Percentiles rank a stretch among this genome's conserved stretches.
Conservation (phyloP, 2,113 vertebrate species). For the Ursus arctos region DNA sequence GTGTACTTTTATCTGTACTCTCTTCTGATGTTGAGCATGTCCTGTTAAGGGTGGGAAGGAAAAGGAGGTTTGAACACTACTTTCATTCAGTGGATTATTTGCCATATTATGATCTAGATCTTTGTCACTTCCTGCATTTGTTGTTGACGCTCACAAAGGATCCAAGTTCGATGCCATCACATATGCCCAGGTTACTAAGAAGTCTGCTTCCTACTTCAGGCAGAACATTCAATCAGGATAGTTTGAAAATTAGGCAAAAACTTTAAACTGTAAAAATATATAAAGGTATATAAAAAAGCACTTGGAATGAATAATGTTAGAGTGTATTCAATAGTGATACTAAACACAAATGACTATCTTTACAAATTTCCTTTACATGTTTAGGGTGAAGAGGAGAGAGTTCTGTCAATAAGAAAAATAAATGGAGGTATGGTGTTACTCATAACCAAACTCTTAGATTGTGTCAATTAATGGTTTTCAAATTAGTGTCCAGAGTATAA, state of each 20-base stretch:
- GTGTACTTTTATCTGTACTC: too few species aligned
- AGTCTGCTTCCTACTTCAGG: neutral
- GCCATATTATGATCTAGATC: neutral
- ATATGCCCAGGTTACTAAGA: neutral
- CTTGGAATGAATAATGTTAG: neutral
- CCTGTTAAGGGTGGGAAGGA: too few species aligned
- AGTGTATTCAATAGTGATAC: neutral
- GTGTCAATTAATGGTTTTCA: conserved; percentile 74
- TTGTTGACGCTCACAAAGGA: neutral
- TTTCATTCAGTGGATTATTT: neutral
- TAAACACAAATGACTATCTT: conserved; percentile 36
- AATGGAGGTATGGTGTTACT: neutral
- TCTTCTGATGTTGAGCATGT: neutral
- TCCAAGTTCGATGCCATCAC: neutral
- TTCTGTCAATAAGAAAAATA: neutral
- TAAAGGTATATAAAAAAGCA: neutral
- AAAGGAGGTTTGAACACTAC: neutral
- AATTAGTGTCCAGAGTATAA: conserved; percentile 72
- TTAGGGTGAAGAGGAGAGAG: conserved; percentile 49
- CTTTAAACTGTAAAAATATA: neutral
- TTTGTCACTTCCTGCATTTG: neutral
- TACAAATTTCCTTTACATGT: neutral
- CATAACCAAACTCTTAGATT: neutral
- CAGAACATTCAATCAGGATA: neutral
- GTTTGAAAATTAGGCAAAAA: neutral